phyloP scores from a whole-genome alignment of 2,797 vertebrate genomes.

The Poeciliopsis gracilis region DNA sequence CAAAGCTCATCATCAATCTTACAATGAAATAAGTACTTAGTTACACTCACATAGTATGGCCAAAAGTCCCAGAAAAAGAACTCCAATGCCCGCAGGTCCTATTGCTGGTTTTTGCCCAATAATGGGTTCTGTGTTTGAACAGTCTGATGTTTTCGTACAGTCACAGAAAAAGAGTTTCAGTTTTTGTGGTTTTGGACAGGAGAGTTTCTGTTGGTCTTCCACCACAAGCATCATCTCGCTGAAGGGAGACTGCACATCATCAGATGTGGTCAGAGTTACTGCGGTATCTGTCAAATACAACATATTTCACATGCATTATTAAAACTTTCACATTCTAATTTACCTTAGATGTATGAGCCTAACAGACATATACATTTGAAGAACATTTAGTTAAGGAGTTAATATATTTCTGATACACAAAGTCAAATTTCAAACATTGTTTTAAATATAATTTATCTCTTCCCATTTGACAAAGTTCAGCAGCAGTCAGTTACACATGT shows the following conservation, averaged over 20 bases:
- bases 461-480: not conserved
- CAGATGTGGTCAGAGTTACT: conserved; percentile 59
- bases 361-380: not conserved
- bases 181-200: conserved; percentile 74
- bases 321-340: not conserved
- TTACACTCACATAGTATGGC: conserved; percentile 77
- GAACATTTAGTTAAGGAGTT: not conserved
- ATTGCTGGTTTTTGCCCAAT: conserved; percentile 24
- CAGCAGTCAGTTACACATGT: not conserved
- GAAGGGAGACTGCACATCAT: conserved; percentile 61
- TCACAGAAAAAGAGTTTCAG: conserved; percentile 72
- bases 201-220: conserved; percentile 66
- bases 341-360: not conserved
- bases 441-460: not conserved
- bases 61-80: conserved; percentile 76
- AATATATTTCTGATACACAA: not conserved
- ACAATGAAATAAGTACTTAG: not conserved
- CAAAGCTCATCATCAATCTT: not conserved
- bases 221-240: conserved; percentile 69
- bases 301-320: conserved; percentile 11
- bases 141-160: conserved; percentile 58
- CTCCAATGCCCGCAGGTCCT: conserved; percentile 71
- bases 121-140: not conserved
- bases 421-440: not conserved
- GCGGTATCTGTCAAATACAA: conserved; percentile 66